Evolutionary conservation across 2,797 vertebrate species (phyloP), one percentile per base, ranked within the genome.

Genomic region (Poeciliopsis paucimaculata): DNA sequence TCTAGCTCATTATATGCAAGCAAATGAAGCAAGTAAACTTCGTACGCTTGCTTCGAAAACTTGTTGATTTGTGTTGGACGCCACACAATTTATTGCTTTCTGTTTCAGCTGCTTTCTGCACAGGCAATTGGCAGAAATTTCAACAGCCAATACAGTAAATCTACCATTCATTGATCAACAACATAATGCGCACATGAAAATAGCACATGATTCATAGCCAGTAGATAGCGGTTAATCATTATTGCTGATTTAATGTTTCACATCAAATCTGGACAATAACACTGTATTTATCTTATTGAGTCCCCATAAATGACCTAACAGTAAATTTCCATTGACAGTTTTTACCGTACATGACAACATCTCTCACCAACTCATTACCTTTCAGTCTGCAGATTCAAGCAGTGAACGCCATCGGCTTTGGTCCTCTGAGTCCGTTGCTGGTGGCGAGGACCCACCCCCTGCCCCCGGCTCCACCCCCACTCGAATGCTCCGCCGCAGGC

Each of bases 401-500:
- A 11, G 94, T 98, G 88, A 99, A 99, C 78, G 96, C 96, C 83
- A 97, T 99, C 72, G 98, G 98, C 85, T 95, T 95, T 53, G 95
- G 98, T 84, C 97, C 97, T 13, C 95, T 96, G 90, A 97, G 97
- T 93, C 95, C 95, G 51, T 92, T 96, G 53, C 95, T 99, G 88
- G 94, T 93, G 81, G 96, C 94, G 60, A 97, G 96, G 94, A 99
- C 98, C 78, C 96, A 96, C 86, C 97, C 97, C 0, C 94, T 98
- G 49, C 98, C 98, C 20, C 98, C 98, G 0, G 93, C 95, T 72
- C 98, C 98, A 76, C 98, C 98, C 39, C 96, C 96, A 76, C 95
- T 99, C 3, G 98, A 99, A 79, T 99, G 98, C 85, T 95, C 97
- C 2, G 98, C 97, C 0, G 95, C 97, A 0, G 98, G 98, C 79